Evolutionary conservation across 2,888 invertebrate species (phyloP), one percentile per base, ranked within the genome.

Genomic region (Drosophila buzzatii): DNA sequence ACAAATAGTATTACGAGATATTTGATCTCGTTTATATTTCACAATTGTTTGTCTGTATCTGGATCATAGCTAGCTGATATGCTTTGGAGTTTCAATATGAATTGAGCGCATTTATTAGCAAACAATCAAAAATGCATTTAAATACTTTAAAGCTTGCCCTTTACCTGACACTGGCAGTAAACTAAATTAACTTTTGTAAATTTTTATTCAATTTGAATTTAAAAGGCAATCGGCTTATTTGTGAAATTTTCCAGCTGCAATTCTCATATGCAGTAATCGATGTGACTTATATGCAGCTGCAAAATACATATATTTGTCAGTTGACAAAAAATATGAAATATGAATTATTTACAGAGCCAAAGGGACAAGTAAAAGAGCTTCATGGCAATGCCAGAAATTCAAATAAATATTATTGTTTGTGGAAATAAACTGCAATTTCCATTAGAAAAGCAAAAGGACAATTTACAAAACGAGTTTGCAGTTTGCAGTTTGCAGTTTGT

Each of bases 391-490:
- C 55, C 39, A 52, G 35, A 60, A 64, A 73, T 61, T 49, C 66
- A 55, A 66, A 76, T 71, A 64, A 76, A 79, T 65, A 66, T 74
- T 63, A 57, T 65, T 69, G 51, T 59, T 41, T 58, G 55, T 49
- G 20, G 60, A 49, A 45, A 58, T 59, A 65, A 72, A 66, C 62
- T 73, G 70, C 52, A 71, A 77, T 76, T 78, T 80, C 75, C 76
- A 82, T 68, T 72, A 62, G 51, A 44, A 49, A 42, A 42, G 57
- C 59, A 71, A 67, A 60, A 52, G 56, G 23, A 63, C 66, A 66
- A 70, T 63, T 70, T 64, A 35, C 37, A 42, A 56, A 68, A 53
- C 52, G 69, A 68, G 67, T 64, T 66, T 78, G 45, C 57, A 65
- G 69, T 64, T 66, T 78, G 45, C 57, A 65, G 69, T 64, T 66